phyloP scores from a whole-genome alignment of 2,113 vertebrate species.

The Tautogolabrus adspersus region DNA sequence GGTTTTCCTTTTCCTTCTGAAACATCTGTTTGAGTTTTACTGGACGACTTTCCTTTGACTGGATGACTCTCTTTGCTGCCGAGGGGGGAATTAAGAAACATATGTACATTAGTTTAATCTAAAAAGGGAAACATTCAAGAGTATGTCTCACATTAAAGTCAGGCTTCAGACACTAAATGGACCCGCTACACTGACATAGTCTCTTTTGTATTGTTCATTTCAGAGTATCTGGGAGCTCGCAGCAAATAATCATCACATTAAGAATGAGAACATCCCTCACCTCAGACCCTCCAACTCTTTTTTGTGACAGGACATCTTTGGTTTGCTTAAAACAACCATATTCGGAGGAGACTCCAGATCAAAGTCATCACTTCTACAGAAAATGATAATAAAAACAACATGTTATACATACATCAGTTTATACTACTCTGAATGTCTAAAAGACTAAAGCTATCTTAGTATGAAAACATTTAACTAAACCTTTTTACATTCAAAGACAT shows the following conservation, averaged over 20 bases:
- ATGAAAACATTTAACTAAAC: not conserved
- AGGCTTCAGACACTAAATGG: not conserved
- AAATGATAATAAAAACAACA: not conserved
- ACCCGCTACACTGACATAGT: not conserved
- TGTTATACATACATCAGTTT: not conserved
- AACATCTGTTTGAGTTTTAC: not conserved
- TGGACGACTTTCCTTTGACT: not conserved
- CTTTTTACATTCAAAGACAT: not conserved
- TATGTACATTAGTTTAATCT: not conserved
- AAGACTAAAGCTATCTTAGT: too few species aligned
- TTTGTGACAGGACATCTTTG: constrained; percentile 8
- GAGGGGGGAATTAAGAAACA: not conserved
- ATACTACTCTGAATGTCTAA: not conserved
- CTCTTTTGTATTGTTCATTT: not conserved
- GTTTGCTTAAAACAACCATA: constrained; percentile 38
- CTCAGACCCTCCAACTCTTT: not conserved
- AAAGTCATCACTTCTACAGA: constrained; percentile 6
- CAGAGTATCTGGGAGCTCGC: not conserved
- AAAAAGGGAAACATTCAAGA: not conserved
- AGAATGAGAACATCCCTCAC: constrained; percentile 25
- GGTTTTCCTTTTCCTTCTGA: constrained; percentile 3
- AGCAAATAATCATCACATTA: not conserved
- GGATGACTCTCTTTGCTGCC: constrained; percentile 20
- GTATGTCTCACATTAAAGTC: not conserved
- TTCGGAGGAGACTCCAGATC: constrained; percentile 53